Base-by-base conservation (phyloP, 2,113 vertebrate genomes). In the Alexandromys fortis region DNA sequence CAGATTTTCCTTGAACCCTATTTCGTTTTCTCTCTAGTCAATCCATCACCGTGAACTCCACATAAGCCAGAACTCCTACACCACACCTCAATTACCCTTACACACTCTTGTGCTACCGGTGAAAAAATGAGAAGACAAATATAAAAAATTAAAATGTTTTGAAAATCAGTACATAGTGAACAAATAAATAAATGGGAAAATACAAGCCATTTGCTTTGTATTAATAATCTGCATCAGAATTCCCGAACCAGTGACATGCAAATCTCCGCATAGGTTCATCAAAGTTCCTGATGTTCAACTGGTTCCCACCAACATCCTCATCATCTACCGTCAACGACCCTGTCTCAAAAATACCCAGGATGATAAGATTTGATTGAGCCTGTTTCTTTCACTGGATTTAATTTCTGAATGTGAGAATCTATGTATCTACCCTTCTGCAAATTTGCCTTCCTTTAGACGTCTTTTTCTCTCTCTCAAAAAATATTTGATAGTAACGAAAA, bases 91-190 rank as follows among this genome's bases (percentile, higher is more conserved):
- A 67, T 86, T 81, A 38, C 52, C 19, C 8, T 4, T 87, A 58
- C 49, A 76, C 86, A 90, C 35, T 2, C 65, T 92, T 70, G 3
- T 65, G 35, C 11, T 8, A 86, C 49, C 12, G 65, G 61, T 14
- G 68, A n/a, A 72, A 82, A 61, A 82, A 87, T 81, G 2, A 89
- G 96, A 75, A 68, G 47, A 12, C 55, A 89, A 79, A 78, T 89
- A 75, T 70, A 72, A 26, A 75, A 94, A 92, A 86, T 88, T 67
- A 86, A 87, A 89, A 75, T 68, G 7, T 35, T 47, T 33, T 68
- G 35, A 90, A 3, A 5, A 73, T 30, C 72, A 88, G 81, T 70
- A 77, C 91, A 81, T n/a, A 94, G 90, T 52, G 21, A 87, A 26
- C 30, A 22, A 49, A 47, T 16, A 35, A 49, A 86, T 30, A 35